Percentiles rank a stretch among this genome's conserved stretches.
phyloP scores from a whole-genome alignment of 64 coral and sea anemone genomes.

The Montipora sp. region DNA sequence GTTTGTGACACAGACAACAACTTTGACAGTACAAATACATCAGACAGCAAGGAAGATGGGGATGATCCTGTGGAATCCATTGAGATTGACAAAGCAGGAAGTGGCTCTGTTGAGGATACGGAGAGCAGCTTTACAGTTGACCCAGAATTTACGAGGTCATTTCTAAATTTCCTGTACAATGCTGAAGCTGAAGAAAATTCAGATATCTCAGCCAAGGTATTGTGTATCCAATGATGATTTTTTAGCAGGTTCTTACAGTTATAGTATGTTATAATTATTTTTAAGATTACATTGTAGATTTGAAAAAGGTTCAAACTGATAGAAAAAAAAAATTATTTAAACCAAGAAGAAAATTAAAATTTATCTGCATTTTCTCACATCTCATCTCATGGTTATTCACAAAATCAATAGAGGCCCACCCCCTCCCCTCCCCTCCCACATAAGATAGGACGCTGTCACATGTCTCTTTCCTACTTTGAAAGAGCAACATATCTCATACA shows the following conservation, averaged over 20 bases:
- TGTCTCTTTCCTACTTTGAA: too few relatives aligned
- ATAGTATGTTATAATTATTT: too few relatives aligned
- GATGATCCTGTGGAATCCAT: background rate
- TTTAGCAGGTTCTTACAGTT: background rate
- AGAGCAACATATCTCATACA: too few relatives aligned
- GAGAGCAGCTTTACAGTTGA: background rate
- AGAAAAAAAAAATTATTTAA: too few relatives aligned
- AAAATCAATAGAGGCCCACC: too few relatives aligned
- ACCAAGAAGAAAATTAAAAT: too few relatives aligned
- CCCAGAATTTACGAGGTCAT: conserved; percentile 64
- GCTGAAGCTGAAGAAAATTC: conserved; percentile 52
- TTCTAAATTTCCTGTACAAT: conserved; percentile 78
- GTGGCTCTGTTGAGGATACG: background rate
- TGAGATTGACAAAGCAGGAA: background rate
- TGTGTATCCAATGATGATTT: conserved; percentile 16
- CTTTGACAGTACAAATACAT: background rate
- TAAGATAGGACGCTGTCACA: too few relatives aligned
- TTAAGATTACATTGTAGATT: too few relatives aligned
- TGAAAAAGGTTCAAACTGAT: too few relatives aligned
- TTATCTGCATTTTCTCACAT: too few relatives aligned
- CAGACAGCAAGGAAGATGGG: background rate
- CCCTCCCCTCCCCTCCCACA: too few relatives aligned
- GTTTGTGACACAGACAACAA: background rate
- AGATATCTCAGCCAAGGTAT: background rate
- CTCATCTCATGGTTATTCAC: too few relatives aligned